Conservation (phyloP, 2,888 invertebrate genomes). For the Macrophya alboannulata region DNA sequence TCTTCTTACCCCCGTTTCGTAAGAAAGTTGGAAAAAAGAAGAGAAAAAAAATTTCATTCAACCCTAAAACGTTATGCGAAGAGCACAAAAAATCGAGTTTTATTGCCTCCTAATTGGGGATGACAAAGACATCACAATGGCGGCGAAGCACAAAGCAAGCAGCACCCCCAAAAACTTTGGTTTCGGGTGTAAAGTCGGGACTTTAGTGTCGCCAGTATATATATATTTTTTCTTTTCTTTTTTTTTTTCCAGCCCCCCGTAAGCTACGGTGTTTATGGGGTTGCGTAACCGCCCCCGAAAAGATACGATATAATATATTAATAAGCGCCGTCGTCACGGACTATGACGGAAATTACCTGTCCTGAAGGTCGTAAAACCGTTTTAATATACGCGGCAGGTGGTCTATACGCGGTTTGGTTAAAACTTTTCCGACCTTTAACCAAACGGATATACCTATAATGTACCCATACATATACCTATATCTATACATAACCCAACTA, state of each 20-base stretch:
- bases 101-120: conserved; percentile 78
- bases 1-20: background rate
- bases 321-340: conserved; percentile 61
- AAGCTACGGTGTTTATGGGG: conserved; percentile 74
- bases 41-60: conserved; percentile 31
- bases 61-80: conserved; percentile 48
- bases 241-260: conserved; percentile 62
- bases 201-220: conserved; percentile 76
- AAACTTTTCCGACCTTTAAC: conserved; percentile 22
- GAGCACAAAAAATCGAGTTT: conserved; percentile 64
- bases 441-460: background rate
- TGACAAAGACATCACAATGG: conserved; percentile 78
- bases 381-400: conserved; percentile 55
- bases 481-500: background rate
- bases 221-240: conserved; percentile 58
- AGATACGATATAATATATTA: conserved; percentile 72
- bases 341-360: conserved; percentile 56
- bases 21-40: background rate
- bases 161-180: conserved; percentile 71
- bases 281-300: conserved; percentile 73
- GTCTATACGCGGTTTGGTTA: conserved; percentile 6
- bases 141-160: conserved; percentile 72
- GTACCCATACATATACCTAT: background rate
- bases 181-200: conserved; percentile 77
- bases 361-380: conserved; percentile 54